Base-by-base conservation (phyloP, 2,797 vertebrate genomes). In the Pygocentrus nattereri region DNA sequence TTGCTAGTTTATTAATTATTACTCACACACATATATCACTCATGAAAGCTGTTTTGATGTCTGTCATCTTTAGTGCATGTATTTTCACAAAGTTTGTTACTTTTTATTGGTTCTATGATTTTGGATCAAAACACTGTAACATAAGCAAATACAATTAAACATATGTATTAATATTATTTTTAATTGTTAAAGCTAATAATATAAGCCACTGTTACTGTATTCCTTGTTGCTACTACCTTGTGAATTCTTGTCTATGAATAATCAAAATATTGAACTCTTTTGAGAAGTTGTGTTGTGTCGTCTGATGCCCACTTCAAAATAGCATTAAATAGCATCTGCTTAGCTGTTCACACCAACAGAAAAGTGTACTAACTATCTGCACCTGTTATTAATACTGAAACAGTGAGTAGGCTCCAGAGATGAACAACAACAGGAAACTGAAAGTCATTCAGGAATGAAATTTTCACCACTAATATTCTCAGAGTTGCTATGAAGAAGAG, bases 371-470 rank as follows among this genome's bases (percentile, higher is more conserved):
- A 47, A 15, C n/a, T 47, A 10, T 79, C 16, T 56, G 52, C 78
- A 73, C 68, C 58, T 72, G 69, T 56, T 73, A 71, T 61, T 79
- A 61, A 79, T 72, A 50, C 6, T 31, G 23, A 59, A 15, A 41
- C 34, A 23, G 38, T 31, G 41, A 71, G 49, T 47, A 1, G 21
- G 25, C 56, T 62, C 27, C 25, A 79, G 54, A 64, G 23, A 25
- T 78, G 41, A 59, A 74, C 72, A 34, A 16, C 54, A 62, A 34
- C 68, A 49, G 78, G 58, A 79, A 79, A 79, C 50, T 52, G 49
- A 67, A 31, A 52, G 76, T n/a, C 27, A 50, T 34, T 38, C 62
- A 78, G 68, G 31, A 67, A 67, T 61, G 58, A 61, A 49, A 49
- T 30, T 52, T 54, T 34, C 19, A 23, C 15, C 18, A 38, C 23